Evolutionary conservation across 2,888 invertebrate species (phyloP), one percentile per base, ranked within the genome.

Genomic region (Eristalis intricaria): DNA sequence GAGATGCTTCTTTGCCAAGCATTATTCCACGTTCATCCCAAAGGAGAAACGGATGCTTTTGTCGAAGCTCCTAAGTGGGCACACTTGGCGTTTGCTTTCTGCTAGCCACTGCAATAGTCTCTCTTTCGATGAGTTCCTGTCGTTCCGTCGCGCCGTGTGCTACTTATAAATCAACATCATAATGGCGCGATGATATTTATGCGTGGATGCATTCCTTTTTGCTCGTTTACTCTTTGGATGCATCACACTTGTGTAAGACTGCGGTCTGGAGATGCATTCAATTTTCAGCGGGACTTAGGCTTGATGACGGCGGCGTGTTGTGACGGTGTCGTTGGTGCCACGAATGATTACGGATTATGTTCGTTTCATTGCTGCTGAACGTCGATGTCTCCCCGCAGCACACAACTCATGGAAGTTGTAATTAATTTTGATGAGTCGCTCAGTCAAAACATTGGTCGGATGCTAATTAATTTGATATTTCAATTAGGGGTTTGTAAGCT

Each of bases 111-210:
- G 73, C 73, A 50, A 7, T 50, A 50, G 43, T 50, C 43, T n/a
- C 8, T 50, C 19, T 19, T 2, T 50, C 50, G 19, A 1, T 19
- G 50, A 22, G 19, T 4, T 38, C 13, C 2, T 13, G 13, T 38
- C 19, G 50, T 19, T 8, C 13, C 40, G 58, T 40, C 58, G 58
- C 38, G 29, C 40, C 26, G 13, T 56, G 50, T 63, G 68, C 63
- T 64, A 38, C 78, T 70, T 78, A 73, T 75, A 75, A 79, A 84
- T 84, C 74, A 84, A 61, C 76, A 71, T 84, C 75, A 76, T 60
- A 60, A 60, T 23, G 63, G 64, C 50, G 64, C 50, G 63, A 76
- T 60, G 74, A 75, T 75, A 71, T 80, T 71, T 80, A 84, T 80
- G 84, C 81, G 80, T 71, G 66, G 32, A 75, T 66, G 60, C 35